phyloP scores from a whole-genome alignment of 2,113 vertebrate genomes.

The Myrmecobius fasciatus region DNA sequence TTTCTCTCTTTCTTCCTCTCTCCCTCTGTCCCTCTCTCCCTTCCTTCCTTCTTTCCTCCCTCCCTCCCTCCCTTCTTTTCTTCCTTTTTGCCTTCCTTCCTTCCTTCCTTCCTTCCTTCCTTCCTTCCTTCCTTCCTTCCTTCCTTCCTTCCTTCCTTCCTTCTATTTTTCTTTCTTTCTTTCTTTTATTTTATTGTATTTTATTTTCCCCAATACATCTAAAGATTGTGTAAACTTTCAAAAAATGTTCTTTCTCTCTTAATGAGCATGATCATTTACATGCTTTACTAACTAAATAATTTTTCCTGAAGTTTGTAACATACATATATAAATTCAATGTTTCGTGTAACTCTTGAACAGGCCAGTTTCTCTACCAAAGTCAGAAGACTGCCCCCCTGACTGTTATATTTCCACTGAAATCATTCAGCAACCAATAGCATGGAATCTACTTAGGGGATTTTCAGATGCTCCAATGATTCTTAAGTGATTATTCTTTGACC shows the following conservation, averaged over 20 bases:
- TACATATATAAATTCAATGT: neutral
- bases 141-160: accelerated
- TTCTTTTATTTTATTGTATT: too few species aligned
- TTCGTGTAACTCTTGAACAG: neutral
- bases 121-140: accelerated
- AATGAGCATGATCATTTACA: neutral
- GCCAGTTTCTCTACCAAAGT: neutral
- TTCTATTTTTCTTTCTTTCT: too few species aligned
- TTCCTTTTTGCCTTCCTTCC: too few species aligned
- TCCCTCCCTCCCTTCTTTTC: neutral
- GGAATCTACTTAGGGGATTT: neutral
- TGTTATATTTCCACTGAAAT: neutral
- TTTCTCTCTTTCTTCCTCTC: too few species aligned
- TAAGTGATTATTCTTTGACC: neutral
- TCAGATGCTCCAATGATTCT: neutral
- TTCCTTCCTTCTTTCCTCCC: too few species aligned
- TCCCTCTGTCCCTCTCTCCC: too few species aligned
- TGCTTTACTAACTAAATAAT: neutral
- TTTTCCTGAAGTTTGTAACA: neutral
- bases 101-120: too few species aligned
- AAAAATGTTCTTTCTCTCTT: too few species aligned
- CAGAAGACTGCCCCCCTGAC: neutral
- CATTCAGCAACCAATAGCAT: neutral
- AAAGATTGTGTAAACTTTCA: too few species aligned
- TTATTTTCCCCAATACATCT: too few species aligned